phyloP scores from a whole-genome alignment of 2,888 invertebrate species.

The Ommatoiulus sabulosus region DNA sequence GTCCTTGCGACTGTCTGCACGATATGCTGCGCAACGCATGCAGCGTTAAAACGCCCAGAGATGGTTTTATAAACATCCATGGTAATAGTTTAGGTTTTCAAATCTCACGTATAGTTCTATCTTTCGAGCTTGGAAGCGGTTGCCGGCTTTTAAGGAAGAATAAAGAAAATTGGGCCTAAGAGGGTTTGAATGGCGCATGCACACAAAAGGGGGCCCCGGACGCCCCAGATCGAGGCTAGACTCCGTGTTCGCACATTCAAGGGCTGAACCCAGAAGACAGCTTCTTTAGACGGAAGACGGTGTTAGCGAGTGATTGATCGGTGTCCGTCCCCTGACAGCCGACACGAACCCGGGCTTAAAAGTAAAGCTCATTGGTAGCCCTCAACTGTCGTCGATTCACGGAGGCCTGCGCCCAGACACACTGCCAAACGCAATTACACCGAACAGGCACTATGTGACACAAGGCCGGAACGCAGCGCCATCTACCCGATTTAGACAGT shows the following conservation, averaged over 20 bases:
- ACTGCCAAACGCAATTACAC: constrained; percentile 11
- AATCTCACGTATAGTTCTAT: background rate
- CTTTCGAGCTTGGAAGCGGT: background rate
- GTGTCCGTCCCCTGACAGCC: constrained; percentile 43
- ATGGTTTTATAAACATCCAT: background rate
- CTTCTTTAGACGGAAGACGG: constrained; percentile 16
- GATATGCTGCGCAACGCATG: too few species aligned
- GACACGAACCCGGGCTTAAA: constrained; percentile 40
- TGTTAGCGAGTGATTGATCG: constrained; percentile 36
- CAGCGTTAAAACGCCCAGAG: too few species aligned
- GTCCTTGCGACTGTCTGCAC: too few species aligned
- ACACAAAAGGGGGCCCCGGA: background rate
- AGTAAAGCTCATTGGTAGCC: constrained; percentile 43
- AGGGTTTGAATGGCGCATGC: background rate
- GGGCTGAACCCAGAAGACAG: constrained; percentile 31
- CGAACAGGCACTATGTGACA: background rate
- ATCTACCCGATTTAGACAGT: background rate
- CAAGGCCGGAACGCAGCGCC: background rate
- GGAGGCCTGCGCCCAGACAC: background rate
- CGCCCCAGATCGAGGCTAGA: constrained; percentile 23
- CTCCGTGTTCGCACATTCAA: constrained; percentile 30
- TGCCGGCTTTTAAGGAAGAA: background rate
- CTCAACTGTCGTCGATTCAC: constrained; percentile 38
- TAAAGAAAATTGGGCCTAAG: background rate
- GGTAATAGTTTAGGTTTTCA: background rate